Base-by-base conservation (phyloP, 2,797 vertebrate genomes). In the Halcyon badia region DNA sequence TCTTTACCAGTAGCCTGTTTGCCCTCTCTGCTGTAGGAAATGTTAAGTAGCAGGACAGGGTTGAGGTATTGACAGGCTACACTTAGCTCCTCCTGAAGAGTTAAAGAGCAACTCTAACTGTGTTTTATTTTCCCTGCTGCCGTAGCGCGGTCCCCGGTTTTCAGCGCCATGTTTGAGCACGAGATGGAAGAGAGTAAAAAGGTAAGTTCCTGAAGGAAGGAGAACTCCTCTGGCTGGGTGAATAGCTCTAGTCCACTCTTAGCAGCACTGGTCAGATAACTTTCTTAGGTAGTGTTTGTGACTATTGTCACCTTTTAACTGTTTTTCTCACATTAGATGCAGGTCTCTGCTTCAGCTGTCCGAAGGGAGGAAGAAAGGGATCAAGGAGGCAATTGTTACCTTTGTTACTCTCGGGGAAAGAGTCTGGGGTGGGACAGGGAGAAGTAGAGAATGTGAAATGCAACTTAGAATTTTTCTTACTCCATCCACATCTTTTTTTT, bases 171-270 rank as follows among this genome's bases (percentile, higher is more conserved):
- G 99, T 99, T 99, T 97, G 99, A 99, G 97, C 99, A 99, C 25
- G 98, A 99, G 98, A 99, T 99, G 99, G 99, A 99, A 68, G 99
- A 99, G 94, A 99, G 99, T 90, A 98, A 99, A 97, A 99, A 99
- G 98, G 99, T 99, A 97, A 98, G 98, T 46, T 19, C 69, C 65
- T 11, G 19, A 19, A 12, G 70, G n/a, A 44, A 57, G 56, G 30
- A 48, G 28, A 2, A 13, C 42, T 51, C 61, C 57, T 83, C 30
- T 31, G 16, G 72, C 85, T 22, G 14, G 33, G 28, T 54, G 30
- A 52, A 73, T 49, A 42, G 44, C 61, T 73, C 49, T 75, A 35
- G 31, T 75, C 51, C 28, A 8, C 90, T 80, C 58, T 26, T 57
- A 51, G 5, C 51, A 26, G 49, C 58, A 8, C 70, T 65, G 54